Evolutionary conservation across 2,797 vertebrate genomes (phyloP), one percentile per base, ranked within the genome.

Genomic region (Trachurus trachurus): DNA sequence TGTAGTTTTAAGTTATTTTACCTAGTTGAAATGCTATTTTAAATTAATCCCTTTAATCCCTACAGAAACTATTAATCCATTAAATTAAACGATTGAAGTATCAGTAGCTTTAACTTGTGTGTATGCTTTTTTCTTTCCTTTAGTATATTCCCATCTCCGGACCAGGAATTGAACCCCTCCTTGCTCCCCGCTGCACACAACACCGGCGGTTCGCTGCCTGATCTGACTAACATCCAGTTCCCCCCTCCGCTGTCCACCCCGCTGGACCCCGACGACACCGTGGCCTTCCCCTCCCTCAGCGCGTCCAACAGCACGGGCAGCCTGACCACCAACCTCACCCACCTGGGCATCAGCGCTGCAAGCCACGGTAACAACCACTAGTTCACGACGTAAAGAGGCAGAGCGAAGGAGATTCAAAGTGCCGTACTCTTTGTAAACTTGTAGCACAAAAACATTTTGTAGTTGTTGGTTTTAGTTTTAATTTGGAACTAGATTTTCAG

Each of bases 211-310:
- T 99, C 98, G 7, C 95, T 99, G 89, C 98, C 98, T 0, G 98
- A 99, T 94, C 96, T 99, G 83, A 98, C 97, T 78, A 99, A 97
- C 95, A 98, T 99, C 92, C 98, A 99, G 93, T 99, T 99, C 93
- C 98, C 98, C 0, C 97, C 98, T n/a, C 98, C 98, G 0, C 96
- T 99, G 29, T 97, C 98, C 15, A 99, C 98, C 6, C 98, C 98
- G 0, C 92, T 99, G 84, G 98, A 99, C 81, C 98, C 97, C 0
- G 98, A 99, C 76, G 98, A 99, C 82, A 85, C 89, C 0, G 95
- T 98, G 72, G 85, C 97, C 4, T 99, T 99, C 89, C 96, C 98
- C 0, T 90, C 96, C 22, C 95, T 98, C 71, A 97, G 95, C 89
- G 91, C 96, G 63, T 96, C 97, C 91, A 96, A 94, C 88, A 99